A percentile compares a stretch with the other conserved stretches of the same genome.
Conservation (phyloP, 2,797 vertebrate genomes). For the Decapterus maruadsi region DNA sequence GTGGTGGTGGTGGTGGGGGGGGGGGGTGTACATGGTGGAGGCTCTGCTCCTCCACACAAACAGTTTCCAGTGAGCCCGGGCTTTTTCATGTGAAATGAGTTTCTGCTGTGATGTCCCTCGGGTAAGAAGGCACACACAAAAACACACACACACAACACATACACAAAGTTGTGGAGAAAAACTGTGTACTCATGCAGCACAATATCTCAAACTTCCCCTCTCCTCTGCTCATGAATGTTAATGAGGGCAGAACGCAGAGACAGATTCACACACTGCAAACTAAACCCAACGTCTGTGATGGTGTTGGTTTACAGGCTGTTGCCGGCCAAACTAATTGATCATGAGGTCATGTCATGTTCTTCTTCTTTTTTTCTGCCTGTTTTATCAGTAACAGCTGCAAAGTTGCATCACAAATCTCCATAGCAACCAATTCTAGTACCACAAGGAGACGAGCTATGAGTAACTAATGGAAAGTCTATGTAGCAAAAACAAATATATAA, state of each 20-base stretch:
- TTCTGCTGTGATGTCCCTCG: constrained; percentile 82
- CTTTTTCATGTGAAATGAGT: constrained; percentile 86
- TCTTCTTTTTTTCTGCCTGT: background rate
- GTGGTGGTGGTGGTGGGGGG: constrained; percentile 29
- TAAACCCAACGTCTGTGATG: constrained; percentile 5
- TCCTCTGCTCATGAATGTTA: constrained; percentile 73
- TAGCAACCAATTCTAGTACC: background rate
- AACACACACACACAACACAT: constrained; percentile 61
- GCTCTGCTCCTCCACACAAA: constrained; percentile 60
- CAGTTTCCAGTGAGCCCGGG: constrained; percentile 67
- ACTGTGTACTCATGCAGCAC: constrained; percentile 60
- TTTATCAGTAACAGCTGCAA: constrained; percentile 5
- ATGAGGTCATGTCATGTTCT: constrained; percentile 10
- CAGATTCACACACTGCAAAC: constrained; percentile 39
- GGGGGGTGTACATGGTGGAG: constrained; percentile 42
- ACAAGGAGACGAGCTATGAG: background rate
- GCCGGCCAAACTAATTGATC: constrained; percentile 39
- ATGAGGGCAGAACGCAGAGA: constrained; percentile 53
- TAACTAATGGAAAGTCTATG: background rate
- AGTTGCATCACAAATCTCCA: constrained; percentile 26
- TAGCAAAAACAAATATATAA: background rate
- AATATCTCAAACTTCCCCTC: constrained; percentile 70
- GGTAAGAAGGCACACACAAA: constrained; percentile 68
- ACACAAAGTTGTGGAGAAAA: constrained; percentile 65
- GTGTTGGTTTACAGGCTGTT: constrained; percentile 37